These are phyloP conservation scores for Thomomys bottae DNA, from an alignment of 2,113 vertebrate genomes.

Conservation along the genomic window DNA sequence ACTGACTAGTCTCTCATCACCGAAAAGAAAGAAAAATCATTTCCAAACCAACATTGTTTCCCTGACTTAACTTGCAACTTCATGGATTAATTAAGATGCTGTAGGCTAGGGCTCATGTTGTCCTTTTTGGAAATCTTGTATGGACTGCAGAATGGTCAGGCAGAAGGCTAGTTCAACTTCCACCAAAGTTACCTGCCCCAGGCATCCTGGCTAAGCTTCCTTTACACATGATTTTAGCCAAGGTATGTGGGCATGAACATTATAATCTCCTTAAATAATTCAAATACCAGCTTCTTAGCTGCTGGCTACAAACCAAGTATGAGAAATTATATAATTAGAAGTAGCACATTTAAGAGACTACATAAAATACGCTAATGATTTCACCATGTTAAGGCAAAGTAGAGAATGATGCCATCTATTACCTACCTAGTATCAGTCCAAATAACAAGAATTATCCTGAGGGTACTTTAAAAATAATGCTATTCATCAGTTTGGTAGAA, in stretches of 20 bases:
- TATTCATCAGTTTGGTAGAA: background rate
- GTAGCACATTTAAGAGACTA: conserved; percentile 14
- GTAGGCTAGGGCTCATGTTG: background rate
- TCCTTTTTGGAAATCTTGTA: background rate
- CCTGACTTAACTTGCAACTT: background rate
- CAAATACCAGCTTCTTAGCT: conserved; percentile 4
- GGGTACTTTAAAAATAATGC: background rate
- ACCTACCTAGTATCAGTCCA: background rate
- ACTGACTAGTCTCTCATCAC: background rate
- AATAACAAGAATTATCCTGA: background rate
- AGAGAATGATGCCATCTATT: background rate
- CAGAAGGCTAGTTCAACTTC: background rate
- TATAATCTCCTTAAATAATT: conserved; percentile 49
- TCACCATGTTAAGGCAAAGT: background rate
- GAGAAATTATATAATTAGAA: conserved; percentile 64
- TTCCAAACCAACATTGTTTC: background rate
- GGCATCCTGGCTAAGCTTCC: background rate
- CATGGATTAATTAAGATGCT: background rate
- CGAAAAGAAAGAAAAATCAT: conserved; percentile 19
- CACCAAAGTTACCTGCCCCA: background rate
- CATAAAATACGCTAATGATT: conserved; percentile 36
- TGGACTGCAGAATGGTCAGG: background rate
- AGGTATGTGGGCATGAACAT: conserved; percentile 27
- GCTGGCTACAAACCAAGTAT: conserved; percentile 50
- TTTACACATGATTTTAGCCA: background rate